Conservation (phyloP, 1,140 invertebrate species). For the Ditylenchus dipsaci region DNA sequence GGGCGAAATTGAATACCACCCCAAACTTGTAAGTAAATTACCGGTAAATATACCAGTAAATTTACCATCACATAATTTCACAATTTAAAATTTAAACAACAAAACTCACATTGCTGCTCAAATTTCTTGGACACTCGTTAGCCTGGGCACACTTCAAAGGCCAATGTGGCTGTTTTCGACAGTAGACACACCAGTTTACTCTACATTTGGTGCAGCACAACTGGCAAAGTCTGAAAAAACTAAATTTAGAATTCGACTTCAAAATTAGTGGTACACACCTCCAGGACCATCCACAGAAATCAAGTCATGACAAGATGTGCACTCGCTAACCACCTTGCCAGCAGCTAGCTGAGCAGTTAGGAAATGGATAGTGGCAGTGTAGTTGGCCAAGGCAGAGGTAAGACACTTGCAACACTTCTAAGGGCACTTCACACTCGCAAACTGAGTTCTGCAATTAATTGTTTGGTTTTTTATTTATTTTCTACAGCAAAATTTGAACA, state of each 20-base stretch:
- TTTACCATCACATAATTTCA: no score
- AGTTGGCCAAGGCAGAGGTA: not conserved
- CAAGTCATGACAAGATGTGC: not conserved
- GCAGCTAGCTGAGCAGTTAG: not conserved
- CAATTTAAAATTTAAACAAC: no score
- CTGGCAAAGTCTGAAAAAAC: not conserved
- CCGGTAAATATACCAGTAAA: no score
- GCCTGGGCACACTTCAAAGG: constrained; percentile 7
- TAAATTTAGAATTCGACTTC: not conserved
- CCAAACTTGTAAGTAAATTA: no score
- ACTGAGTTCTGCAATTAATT: not conserved
- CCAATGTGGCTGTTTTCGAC: constrained; percentile 2
- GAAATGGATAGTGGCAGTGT: not conserved
- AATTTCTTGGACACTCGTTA: constrained; percentile 2
- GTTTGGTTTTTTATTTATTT: no score
- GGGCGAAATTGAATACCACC: no score
- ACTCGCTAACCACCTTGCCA: not conserved
- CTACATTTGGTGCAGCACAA: constrained; percentile 2
- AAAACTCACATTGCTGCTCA: constrained; percentile 8
- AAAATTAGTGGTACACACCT: no score
- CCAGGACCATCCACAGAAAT: not conserved
- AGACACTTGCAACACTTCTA: not conserved
- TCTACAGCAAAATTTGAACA: no score
- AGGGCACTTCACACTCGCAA: not conserved
- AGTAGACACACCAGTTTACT: not conserved